Evolutionary conservation across 2,113 vertebrate species (phyloP), one percentile per base, ranked within the genome.

Genomic region (Puma concolor): DNA sequence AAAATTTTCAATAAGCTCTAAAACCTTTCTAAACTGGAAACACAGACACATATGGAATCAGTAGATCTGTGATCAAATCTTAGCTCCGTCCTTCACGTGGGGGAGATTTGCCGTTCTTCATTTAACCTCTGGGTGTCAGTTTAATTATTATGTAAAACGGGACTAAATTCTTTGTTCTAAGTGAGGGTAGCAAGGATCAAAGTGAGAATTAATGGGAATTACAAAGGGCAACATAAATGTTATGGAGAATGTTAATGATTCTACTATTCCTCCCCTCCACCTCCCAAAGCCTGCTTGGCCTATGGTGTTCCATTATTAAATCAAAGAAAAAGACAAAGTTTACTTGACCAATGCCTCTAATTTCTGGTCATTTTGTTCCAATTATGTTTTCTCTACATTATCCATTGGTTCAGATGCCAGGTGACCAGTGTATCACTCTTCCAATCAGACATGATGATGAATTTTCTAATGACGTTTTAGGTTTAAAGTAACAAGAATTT

Each of bases 401-500:
- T 38, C 10, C 2, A 85, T 85, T 36, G n/a, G 27, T 67, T 86
- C 82, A 63, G 67, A 82, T 57, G 36, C 5, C 71, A 27, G 38
- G 48, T 82, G 57, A 71, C 79, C 31, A 3, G 11, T n/a, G 31
- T 69, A 12, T 88, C 77, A 88, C 38, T 33, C 14, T 81, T 93
- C 44, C 7, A 90, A 67, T 80, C 52, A 88, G 77, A 60, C 74
- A 88, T 77, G 95, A 90, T 44, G 57, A 48, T 74, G 64, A 31
- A 63, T 63, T n/a, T 91, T 90, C 38, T 89, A 48, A n/a, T 71
- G 15, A 80, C 76, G 57, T 36, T 41, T 15, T 38, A 92, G 4
- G 7, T 74, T 64, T 91, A 83, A 94, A 84, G 79, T 23, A 82
- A 57, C 74, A 80, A 63, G 41, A 88, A 25, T 92, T 97, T 77